Conservation (phyloP, 2,888 invertebrate genomes). For the Aromia moschata region DNA sequence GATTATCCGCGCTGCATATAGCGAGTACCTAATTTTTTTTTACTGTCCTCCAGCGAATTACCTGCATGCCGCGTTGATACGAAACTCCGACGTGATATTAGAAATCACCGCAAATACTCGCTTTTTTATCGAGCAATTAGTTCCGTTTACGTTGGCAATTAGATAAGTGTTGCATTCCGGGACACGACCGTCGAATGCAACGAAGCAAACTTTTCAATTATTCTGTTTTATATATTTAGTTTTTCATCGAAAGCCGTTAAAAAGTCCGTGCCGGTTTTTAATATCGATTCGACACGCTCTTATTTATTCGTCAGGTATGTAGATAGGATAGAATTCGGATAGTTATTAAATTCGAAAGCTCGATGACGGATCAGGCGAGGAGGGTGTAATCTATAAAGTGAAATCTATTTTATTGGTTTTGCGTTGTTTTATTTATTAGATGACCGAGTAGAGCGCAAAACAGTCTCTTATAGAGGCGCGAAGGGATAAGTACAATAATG, state of each 20-base stretch:
- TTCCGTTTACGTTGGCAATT: neutral
- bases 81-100: neutral
- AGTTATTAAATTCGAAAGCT: too few relatives aligned
- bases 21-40: neutral
- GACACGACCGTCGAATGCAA: conserved; percentile 1
- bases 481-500: too few relatives aligned
- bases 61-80: neutral
- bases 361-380: too few relatives aligned
- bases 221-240: neutral
- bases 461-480: too few relatives aligned
- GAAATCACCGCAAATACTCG: neutral
- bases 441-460: too few relatives aligned
- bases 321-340: too few relatives aligned
- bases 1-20: neutral
- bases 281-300: neutral
- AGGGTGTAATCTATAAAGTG: too few relatives aligned
- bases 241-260: neutral
- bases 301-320: too few relatives aligned
- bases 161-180: conserved; percentile 1
- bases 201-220: conserved; percentile 8
- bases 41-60: neutral
- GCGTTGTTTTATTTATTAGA: too few relatives aligned
- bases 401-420: too few relatives aligned
- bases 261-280: neutral
- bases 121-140: neutral